Evolutionary conservation across 1,140 invertebrate species (phyloP).

Genomic region (Charaxes varanes): DNA sequence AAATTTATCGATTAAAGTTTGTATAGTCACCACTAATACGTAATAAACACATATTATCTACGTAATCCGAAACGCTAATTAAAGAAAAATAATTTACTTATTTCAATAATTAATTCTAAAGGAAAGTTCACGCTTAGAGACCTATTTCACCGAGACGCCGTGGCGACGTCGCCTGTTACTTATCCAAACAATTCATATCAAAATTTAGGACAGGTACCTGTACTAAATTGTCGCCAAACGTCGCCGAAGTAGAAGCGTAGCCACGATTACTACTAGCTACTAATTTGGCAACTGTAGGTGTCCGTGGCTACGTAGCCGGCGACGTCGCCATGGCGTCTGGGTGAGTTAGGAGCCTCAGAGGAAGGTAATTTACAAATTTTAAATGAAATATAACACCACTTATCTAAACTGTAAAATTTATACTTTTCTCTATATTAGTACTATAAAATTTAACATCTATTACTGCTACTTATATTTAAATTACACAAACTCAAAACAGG

Average conservation of each 20-base stretch:
- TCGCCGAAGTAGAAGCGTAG: no score
- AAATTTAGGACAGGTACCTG: no score
- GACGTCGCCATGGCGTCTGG: no score
- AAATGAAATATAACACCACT: slow-evolving; percentile 43
- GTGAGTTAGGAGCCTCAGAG: no score
- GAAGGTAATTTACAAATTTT: slow-evolving; percentile 13
- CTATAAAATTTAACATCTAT: slow-evolving; percentile 27
- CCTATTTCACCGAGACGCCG: no score
- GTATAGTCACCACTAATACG: slow-evolving; percentile 2
- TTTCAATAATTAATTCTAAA: slow-evolving; percentile 4
- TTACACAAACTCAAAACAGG: slow-evolving; percentile 26
- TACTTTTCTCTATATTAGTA: slow-evolving; percentile 35
- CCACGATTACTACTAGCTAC: no score
- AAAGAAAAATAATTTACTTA: background rate
- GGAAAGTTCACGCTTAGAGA: slow-evolving; percentile 14
- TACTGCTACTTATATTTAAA: slow-evolving; percentile 24
- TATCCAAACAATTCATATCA: no score
- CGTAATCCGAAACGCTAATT: slow-evolving; percentile 3
- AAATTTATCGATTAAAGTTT: background rate
- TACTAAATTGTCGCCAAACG: no score
- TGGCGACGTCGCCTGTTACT: no score
- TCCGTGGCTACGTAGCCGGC: no score
- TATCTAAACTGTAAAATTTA: slow-evolving; percentile 58
- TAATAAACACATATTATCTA: slow-evolving; percentile 5
- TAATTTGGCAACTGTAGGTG: no score